These are phyloP conservation scores for Macquaria ambigua DNA, from an alignment of 2,113 vertebrate genomes.

Conservation along the genomic window DNA sequence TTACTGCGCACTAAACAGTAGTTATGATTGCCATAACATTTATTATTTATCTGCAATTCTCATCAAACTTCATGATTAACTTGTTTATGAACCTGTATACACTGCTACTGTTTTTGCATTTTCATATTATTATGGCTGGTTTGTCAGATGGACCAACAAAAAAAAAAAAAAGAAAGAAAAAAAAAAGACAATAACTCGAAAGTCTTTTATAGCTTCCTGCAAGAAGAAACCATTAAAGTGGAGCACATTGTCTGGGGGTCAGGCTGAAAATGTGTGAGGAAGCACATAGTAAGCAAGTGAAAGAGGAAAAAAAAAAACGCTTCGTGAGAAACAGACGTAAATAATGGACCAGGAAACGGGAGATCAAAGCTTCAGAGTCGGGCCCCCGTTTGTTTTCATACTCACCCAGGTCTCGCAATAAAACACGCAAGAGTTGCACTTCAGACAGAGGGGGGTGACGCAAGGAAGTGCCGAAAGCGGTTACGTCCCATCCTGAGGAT, in stretches of 20 bases:
- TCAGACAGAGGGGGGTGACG: conserved; percentile 68
- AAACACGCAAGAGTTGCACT: conserved; percentile 83
- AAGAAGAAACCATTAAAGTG: conserved; percentile 77
- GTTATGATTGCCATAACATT: background rate
- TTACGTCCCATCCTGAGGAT: conserved; percentile 85
- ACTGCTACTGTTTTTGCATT: background rate
- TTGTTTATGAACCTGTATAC: conserved; percentile 5
- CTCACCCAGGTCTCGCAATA: conserved; percentile 81
- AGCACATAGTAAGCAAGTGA: conserved; percentile 82
- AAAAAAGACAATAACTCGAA: conserved; percentile 70
- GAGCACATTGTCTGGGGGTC: conserved; percentile 77
- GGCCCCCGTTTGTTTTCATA: conserved; percentile 86
- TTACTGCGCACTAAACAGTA: background rate
- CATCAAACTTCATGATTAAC: background rate
- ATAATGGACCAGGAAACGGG: conserved; percentile 86
- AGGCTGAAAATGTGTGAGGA: conserved; percentile 81
- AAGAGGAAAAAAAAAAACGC: conserved; percentile 75
- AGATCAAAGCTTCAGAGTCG: conserved; percentile 84
- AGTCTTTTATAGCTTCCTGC: conserved; percentile 84
- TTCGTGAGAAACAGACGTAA: conserved; percentile 87
- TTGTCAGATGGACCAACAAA: conserved; percentile 18
- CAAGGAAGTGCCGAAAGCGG: conserved; percentile 83
- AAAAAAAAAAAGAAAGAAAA: background rate
- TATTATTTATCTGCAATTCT: background rate
- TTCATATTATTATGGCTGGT: conserved; percentile 27